Percentiles rank a stretch among this genome's conserved stretches.
These are phyloP conservation scores for Mormyrus proboscirostris DNA, from an alignment of 2,797 vertebrate species.

Conservation along the genomic window DNA sequence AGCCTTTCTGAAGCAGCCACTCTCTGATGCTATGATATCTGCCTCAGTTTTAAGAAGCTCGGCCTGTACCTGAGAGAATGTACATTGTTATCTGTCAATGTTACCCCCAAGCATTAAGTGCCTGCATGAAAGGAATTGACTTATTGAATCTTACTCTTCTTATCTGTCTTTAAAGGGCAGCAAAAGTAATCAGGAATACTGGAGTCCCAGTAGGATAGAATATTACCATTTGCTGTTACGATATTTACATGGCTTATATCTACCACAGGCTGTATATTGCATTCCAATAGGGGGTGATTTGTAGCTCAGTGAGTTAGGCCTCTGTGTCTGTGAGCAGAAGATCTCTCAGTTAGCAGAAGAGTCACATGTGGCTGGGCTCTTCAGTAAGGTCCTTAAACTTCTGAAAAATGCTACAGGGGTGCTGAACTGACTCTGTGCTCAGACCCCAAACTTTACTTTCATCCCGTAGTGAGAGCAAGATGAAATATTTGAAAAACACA, in stretches of 20 bases:
- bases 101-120: slow-evolving; percentile 25
- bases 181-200: not conserved
- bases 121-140: slow-evolving; percentile 13
- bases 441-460: not conserved
- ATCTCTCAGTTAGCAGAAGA: not conserved
- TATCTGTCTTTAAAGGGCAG: not conserved
- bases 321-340: not conserved
- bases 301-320: not conserved
- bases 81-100: slow-evolving; percentile 30
- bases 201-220: not conserved
- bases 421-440: not conserved
- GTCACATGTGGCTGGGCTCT: not conserved
- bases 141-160: slow-evolving; percentile 22
- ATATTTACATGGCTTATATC: not conserved
- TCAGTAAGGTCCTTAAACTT: not conserved
- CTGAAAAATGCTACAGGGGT: not conserved
- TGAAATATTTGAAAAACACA: not conserved
- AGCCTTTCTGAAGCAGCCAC: slow-evolving; percentile 10
- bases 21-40: slow-evolving; percentile 14
- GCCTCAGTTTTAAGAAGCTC: slow-evolving; percentile 24
- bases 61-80: slow-evolving; percentile 23
- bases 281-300: not conserved
- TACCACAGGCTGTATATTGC: not conserved
- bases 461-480: not conserved
- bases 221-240: not conserved